Percentiles rank a stretch among this genome's conserved stretches.
These are phyloP conservation scores for Pantherophis alleghaniensis DNA, from an alignment of 2,797 vertebrate genomes.

Conservation along the genomic window DNA sequence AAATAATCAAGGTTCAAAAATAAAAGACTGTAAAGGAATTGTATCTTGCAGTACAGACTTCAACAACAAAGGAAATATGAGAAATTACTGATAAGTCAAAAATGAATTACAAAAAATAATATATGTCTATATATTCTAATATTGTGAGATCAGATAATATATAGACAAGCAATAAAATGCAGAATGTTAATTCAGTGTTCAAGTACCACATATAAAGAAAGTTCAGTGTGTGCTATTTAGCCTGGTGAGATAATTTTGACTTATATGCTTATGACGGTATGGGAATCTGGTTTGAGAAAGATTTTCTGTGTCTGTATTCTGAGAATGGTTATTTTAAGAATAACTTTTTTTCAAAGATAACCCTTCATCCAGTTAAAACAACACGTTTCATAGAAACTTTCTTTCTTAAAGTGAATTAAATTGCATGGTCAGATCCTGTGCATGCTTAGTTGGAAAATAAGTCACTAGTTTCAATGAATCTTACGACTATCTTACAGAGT, in stretches of 20 bases:
- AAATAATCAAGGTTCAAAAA: slow-evolving; percentile 18
- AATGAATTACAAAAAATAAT: slow-evolving; percentile 31
- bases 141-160: slow-evolving; percentile 32
- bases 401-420: slow-evolving; percentile 1
- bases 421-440: not conserved
- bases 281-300: slow-evolving; percentile 16
- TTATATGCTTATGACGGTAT: slow-evolving; percentile 43
- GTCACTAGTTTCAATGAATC: accelerated
- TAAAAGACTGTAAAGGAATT: slow-evolving; percentile 19
- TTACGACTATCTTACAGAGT: not conserved
- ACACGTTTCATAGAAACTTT: slow-evolving; percentile 12
- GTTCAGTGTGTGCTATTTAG: slow-evolving; percentile 39
- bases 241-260: not conserved
- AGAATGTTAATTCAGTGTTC: slow-evolving; percentile 26
- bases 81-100: slow-evolving; percentile 54
- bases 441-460: slow-evolving; percentile 8
- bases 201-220: slow-evolving; percentile 39
- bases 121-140: slow-evolving; percentile 44
- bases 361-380: slow-evolving; percentile 24
- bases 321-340: not conserved
- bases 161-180: slow-evolving; percentile 30
- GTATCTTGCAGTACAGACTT: slow-evolving; percentile 27
- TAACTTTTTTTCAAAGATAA: slow-evolving; percentile 20
- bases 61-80: not conserved
- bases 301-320: slow-evolving; percentile 21